These are phyloP conservation scores for Umimayanthus chanpuru DNA, from an alignment of 92 coral and sea anemone genomes.

Conservation along the genomic window DNA sequence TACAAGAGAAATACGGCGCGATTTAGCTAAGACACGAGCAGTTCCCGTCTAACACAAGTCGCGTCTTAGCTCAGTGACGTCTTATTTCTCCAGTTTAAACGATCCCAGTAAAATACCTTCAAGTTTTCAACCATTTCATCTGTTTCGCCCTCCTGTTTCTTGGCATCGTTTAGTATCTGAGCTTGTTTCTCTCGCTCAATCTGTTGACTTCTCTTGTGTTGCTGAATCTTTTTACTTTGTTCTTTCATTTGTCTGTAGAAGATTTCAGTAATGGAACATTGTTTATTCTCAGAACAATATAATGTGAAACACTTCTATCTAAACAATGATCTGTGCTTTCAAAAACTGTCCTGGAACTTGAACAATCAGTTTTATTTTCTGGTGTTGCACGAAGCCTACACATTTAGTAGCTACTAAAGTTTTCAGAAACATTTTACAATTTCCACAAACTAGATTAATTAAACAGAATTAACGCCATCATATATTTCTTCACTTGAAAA, in stretches of 20 bases:
- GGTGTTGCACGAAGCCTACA: too few species aligned
- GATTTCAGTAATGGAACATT: not conserved
- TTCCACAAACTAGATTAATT: too few species aligned
- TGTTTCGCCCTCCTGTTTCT: constrained; percentile 82
- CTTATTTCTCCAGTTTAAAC: too few species aligned
- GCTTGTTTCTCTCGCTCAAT: constrained; percentile 96
- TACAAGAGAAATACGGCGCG: not conserved
- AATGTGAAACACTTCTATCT: too few species aligned
- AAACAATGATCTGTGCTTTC: too few species aligned
- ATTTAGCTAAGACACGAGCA: too few species aligned
- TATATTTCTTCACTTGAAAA: too few species aligned
- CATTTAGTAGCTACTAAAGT: too few species aligned
- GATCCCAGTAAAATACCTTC: constrained; percentile 59
- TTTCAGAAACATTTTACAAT: too few species aligned
- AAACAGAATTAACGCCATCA: too few species aligned
- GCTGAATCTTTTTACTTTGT: constrained; percentile 86
- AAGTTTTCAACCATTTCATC: constrained; percentile 75
- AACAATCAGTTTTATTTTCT: too few species aligned
- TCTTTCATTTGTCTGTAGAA: constrained; percentile 83
- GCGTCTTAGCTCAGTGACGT: not conserved
- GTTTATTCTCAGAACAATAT: not conserved
- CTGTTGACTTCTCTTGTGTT: constrained; percentile 89
- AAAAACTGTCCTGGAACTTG: not conserved
- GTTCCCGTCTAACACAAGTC: too few species aligned
- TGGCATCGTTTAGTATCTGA: constrained; percentile 86